phyloP scores from a whole-genome alignment of 2,888 invertebrate genomes.

The Rugalucina vietnamica region DNA sequence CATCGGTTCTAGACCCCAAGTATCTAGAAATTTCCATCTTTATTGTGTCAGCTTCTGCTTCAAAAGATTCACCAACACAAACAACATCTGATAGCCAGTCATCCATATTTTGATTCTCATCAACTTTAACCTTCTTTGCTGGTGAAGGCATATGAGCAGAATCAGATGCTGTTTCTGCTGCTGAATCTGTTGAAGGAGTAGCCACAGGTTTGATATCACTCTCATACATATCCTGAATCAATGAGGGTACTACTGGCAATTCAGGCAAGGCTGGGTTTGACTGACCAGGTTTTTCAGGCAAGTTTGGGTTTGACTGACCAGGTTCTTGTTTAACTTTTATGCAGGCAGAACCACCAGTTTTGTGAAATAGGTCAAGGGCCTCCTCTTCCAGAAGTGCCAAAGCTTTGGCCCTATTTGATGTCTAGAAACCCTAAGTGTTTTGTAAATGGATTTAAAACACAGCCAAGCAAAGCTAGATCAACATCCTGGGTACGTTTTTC shows the following conservation, averaged over 20 bases:
- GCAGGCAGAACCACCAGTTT: not conserved
- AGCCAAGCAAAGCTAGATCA: not conserved
- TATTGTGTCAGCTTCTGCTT: not conserved
- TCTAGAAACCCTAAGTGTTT: too few relatives aligned
- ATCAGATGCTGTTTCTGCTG: too few relatives aligned
- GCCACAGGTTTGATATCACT: too few relatives aligned
- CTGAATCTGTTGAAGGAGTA: too few relatives aligned
- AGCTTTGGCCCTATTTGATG: not conserved
- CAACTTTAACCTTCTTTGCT: not conserved
- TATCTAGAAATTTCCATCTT: conserved; percentile 8
- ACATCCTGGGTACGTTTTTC: not conserved
- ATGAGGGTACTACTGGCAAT: not conserved
- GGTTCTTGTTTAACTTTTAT: not conserved
- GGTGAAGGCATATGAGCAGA: too few relatives aligned
- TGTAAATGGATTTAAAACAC: conserved; percentile 16
- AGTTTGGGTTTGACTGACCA: too few relatives aligned
- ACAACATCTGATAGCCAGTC: conserved; percentile 13
- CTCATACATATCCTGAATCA: not conserved
- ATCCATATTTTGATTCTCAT: not conserved
- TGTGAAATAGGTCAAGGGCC: not conserved
- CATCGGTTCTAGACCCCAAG: too few relatives aligned
- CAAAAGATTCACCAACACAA: not conserved
- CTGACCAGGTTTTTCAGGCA: not conserved
- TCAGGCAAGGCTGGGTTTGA: not conserved
- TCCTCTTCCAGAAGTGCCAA: not conserved